Evolutionary conservation across 23 tunicate genomes (phyloP).

Genomic region (Trididemnum clinides): DNA sequence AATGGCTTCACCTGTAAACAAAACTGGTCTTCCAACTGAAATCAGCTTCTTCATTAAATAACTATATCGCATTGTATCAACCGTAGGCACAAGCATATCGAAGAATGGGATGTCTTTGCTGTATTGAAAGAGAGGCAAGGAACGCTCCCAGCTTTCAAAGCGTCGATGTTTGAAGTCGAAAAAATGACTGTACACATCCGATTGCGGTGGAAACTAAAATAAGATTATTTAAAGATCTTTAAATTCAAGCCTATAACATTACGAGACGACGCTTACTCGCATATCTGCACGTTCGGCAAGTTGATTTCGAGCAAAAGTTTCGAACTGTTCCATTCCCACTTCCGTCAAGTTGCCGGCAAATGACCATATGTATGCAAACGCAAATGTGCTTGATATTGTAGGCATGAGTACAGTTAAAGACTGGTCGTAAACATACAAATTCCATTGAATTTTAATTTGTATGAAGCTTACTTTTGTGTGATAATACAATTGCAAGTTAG

Average conservation of each 20-base stretch:
- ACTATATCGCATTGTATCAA: conserved; percentile 90
- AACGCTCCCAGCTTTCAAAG: conserved; percentile 84
- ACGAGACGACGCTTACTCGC: conserved; percentile 35
- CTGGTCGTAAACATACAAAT: conserved; percentile 2
- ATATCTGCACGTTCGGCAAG: conserved; percentile 86
- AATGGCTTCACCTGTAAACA: conserved; percentile 92
- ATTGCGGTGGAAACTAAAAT: conserved; percentile 60
- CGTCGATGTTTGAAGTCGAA: conserved; percentile 66
- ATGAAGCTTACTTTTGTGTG: too few relatives aligned
- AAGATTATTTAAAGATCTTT: too few relatives aligned
- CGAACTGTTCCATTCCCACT: conserved; percentile 68
- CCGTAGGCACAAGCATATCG: conserved; percentile 92
- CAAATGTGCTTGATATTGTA: conserved; percentile 60
- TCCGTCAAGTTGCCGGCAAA: conserved; percentile 87
- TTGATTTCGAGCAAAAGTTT: conserved; percentile 72
- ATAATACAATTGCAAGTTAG: too few relatives aligned
- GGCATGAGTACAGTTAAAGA: conserved; percentile 56
- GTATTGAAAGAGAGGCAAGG: conserved; percentile 75
- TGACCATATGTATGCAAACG: conserved; percentile 83
- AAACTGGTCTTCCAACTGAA: conserved; percentile 70
- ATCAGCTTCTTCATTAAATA: conserved; percentile 88
- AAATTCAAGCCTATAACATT: not conserved
- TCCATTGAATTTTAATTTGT: too few relatives aligned
- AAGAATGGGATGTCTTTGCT: conserved; percentile 72
- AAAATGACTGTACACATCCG: conserved; percentile 68